Evolutionary conservation across 2,797 vertebrate species (phyloP).

Genomic region (Chanos chanos): DNA sequence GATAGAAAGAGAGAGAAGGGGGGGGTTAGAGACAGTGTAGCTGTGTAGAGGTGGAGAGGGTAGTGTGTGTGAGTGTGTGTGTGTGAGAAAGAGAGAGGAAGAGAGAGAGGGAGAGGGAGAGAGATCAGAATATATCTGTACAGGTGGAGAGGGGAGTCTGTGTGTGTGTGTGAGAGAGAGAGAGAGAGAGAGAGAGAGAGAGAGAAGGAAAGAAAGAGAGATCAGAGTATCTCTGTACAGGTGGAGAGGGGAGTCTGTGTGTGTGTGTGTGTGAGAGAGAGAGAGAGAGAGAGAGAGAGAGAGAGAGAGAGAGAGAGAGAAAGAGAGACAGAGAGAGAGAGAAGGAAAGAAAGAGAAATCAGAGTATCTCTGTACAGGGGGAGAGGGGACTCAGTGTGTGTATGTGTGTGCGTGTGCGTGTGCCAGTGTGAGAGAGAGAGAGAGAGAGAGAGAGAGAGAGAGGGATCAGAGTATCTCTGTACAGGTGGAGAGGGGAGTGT

Average conservation of each 20-base stretch:
- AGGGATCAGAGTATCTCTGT: slow-evolving; percentile 40
- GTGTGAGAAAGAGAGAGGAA: slow-evolving; percentile 16
- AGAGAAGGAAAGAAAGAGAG: too few relatives aligned
- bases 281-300: too few relatives aligned
- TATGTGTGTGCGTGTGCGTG: not conserved
- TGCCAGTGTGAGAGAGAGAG: slow-evolving; percentile 16
- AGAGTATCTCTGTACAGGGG: too few relatives aligned
- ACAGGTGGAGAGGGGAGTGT: slow-evolving; percentile 1
- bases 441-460: slow-evolving; percentile 45
- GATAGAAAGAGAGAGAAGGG: too few relatives aligned
- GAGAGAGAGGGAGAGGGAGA: slow-evolving; percentile 48
- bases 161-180: slow-evolving; percentile 49
- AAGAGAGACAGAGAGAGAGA: too few relatives aligned
- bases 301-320: too few relatives aligned
- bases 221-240: too few relatives aligned
- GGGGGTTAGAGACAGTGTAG: too few relatives aligned
- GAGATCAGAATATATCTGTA: slow-evolving; percentile 34
- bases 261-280: not conserved
- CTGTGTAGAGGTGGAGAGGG: too few relatives aligned
- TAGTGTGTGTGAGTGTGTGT: not conserved
- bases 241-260: not conserved
- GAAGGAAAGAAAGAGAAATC: too few relatives aligned
- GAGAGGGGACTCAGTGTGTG: not conserved
- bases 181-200: too few relatives aligned
- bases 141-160: slow-evolving; percentile 1